These are phyloP conservation scores for Scaptomyza parva DNA, from an alignment of 2,888 invertebrate genomes.

Conservation along the genomic window DNA sequence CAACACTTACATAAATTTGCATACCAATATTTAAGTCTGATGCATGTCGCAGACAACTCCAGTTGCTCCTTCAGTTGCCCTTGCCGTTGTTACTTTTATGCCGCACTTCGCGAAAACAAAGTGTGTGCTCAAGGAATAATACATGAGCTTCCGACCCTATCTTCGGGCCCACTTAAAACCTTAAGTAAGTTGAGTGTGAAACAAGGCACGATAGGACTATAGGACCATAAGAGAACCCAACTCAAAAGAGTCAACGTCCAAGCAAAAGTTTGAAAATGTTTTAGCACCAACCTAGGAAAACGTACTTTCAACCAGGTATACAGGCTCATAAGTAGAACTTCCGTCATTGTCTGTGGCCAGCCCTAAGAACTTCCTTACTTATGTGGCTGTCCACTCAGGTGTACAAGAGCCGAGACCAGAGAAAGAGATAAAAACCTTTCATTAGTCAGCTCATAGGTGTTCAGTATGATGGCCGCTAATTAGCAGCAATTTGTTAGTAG, in stretches of 20 bases:
- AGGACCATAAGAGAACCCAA: constrained; percentile 12
- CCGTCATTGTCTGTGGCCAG: constrained; percentile 28
- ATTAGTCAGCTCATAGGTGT: constrained; percentile 37
- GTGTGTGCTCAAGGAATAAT: constrained; percentile 69
- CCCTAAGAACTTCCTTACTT: constrained; percentile 50
- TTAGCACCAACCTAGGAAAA: constrained; percentile 23
- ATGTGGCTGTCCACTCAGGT: constrained; percentile 34
- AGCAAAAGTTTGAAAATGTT: constrained; percentile 19
- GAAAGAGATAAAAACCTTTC: constrained; percentile 1
- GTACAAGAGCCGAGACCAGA: not conserved
- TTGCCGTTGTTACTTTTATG: constrained; percentile 53
- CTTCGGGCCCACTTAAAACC: constrained; percentile 50
- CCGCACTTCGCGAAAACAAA: constrained; percentile 63
- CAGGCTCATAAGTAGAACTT: constrained; percentile 16
- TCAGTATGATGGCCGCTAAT: constrained; percentile 53
- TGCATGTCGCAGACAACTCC: constrained; percentile 42
- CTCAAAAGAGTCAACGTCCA: constrained; percentile 4
- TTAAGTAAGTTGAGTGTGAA: constrained; percentile 54
- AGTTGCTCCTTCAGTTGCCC: constrained; percentile 1
- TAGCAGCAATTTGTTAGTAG: constrained; percentile 25
- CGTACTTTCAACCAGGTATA: constrained; percentile 34
- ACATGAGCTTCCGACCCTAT: constrained; percentile 56
- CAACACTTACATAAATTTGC: constrained; percentile 78
- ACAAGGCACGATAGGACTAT: constrained; percentile 19
- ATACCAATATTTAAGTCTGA: constrained; percentile 60